phyloP scores from a whole-genome alignment of 2,113 vertebrate species.

The Oriolus oriolus region DNA sequence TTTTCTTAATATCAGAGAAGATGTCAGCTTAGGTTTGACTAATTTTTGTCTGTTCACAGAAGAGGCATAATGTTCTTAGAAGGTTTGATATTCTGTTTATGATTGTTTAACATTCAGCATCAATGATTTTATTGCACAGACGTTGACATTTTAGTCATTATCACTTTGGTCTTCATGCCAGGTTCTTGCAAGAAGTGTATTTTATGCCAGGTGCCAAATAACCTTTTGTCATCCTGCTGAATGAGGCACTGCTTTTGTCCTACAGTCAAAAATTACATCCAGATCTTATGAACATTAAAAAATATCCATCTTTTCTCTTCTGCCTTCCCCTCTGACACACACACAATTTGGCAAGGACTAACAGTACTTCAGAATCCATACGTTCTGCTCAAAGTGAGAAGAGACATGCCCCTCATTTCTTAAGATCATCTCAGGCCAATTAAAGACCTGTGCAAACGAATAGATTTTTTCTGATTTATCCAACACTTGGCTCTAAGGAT shows the following conservation, averaged over 20 bases:
- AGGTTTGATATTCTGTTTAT: slow-evolving; percentile 63
- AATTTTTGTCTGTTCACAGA: slow-evolving; percentile 7
- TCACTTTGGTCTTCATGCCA: slow-evolving; percentile 59
- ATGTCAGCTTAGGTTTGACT: not conserved
- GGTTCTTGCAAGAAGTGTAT: slow-evolving; percentile 63
- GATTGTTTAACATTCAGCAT: slow-evolving; percentile 73
- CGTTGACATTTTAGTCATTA: slow-evolving; percentile 72
- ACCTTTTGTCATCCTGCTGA: slow-evolving; percentile 73
- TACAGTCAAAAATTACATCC: slow-evolving; percentile 64
- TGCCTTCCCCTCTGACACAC: slow-evolving; percentile 19
- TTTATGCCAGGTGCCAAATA: slow-evolving; percentile 72
- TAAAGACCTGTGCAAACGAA: not conserved
- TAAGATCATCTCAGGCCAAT: not conserved
- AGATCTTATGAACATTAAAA: slow-evolving; percentile 48
- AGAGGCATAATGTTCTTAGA: slow-evolving; percentile 50
- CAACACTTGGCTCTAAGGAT: not conserved
- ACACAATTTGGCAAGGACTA: slow-evolving; percentile 1
- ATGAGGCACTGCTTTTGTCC: slow-evolving; percentile 71
- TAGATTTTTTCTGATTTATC: not conserved
- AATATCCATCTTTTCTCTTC: slow-evolving; percentile 59
- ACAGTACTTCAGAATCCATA: slow-evolving; percentile 3
- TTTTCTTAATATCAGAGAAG: not conserved
- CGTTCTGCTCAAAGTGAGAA: not conserved
- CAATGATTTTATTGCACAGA: slow-evolving; percentile 70
- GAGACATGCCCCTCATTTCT: not conserved